Conservation (phyloP, 2,113 vertebrate genomes). For the Anoura caudifer region DNA sequence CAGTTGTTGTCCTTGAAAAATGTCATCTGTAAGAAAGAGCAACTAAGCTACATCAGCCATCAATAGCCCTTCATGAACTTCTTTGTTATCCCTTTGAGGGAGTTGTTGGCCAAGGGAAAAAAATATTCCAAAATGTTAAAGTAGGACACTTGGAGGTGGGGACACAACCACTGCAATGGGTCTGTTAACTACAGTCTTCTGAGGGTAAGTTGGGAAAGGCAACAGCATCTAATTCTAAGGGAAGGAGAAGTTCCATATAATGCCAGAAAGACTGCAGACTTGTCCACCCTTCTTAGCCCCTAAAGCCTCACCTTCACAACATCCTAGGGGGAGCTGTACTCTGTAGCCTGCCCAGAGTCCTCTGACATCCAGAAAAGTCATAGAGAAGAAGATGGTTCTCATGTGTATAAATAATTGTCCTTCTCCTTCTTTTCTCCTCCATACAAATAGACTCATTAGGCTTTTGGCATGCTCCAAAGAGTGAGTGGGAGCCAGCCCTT, state of each 20-base stretch:
- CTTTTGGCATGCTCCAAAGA: conserved; percentile 45
- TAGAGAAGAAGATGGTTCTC: neutral
- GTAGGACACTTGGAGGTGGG: neutral
- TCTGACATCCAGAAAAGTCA: neutral
- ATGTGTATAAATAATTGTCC: conserved; percentile 22
- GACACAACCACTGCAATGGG: neutral
- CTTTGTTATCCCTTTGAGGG: neutral
- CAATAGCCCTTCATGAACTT: neutral
- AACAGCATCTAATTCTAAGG: neutral
- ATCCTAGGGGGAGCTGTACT: neutral
- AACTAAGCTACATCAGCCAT: neutral
- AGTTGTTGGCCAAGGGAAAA: neutral
- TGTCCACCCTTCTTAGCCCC: neutral
- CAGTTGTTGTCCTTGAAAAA: neutral
- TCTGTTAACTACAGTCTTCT: neutral
- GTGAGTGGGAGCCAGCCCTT: conserved; percentile 58
- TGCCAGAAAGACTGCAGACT: neutral
- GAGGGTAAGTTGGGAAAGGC: neutral
- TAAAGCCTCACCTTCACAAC: conserved; percentile 23
- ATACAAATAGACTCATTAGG: conserved; percentile 23
- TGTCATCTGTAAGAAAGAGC: neutral
- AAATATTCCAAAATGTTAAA: neutral
- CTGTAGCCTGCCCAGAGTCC: neutral
- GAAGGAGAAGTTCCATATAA: neutral
- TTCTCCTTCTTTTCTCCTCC: conserved; percentile 18